Evolutionary conservation across 1,140 invertebrate species (phyloP), one percentile per base, ranked within the genome.

Genomic region (Ips typographus): DNA sequence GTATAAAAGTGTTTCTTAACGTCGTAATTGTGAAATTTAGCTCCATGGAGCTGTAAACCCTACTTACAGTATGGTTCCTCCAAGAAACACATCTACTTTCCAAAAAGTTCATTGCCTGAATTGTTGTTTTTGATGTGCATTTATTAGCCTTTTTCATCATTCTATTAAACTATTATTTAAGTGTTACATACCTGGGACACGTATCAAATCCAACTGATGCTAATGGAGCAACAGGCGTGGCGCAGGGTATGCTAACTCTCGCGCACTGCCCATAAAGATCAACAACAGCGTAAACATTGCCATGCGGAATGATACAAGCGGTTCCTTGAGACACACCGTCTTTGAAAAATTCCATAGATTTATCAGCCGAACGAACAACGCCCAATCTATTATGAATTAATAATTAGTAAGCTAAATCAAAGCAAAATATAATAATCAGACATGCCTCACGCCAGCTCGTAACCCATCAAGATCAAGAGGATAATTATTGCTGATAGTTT

Each of bases 221-320:
- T 51, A 72, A 53, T 2, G 73, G 65, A 39, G 60, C 73, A 77
- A 80, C 40, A 40, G 81, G 81, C 0, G 78, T 78, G 37, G 77
- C 79, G 57, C 79, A 79, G 22, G 81, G 81, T 4, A 85, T 79
- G 71, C 80, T 83, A 57, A 97, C 94, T 85, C 96, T 93, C 37
- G 93, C 93, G 81, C 95, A 98, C 78, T 95, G 94, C 3, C 95
- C 95, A 79, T 97, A 97, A 7, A 98, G 84, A 84, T 98, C 95
- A 43, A 98, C 90, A 0, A 98, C 94, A n/a, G 94, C 94, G 83
- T 93, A 97, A 62, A 97, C 88, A 80, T 91, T 91, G 55, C 86
- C 79, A 49, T 94, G 91, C 44, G 95, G 85, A 71, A 91, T 91
- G 38, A 88, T 87, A 78, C 93, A 96, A 0, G 94, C 95, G 5